Evolutionary conservation across 2,797 vertebrate genomes (phyloP), one percentile per base, ranked within the genome.

Genomic region (Etheostoma nigrum): DNA sequence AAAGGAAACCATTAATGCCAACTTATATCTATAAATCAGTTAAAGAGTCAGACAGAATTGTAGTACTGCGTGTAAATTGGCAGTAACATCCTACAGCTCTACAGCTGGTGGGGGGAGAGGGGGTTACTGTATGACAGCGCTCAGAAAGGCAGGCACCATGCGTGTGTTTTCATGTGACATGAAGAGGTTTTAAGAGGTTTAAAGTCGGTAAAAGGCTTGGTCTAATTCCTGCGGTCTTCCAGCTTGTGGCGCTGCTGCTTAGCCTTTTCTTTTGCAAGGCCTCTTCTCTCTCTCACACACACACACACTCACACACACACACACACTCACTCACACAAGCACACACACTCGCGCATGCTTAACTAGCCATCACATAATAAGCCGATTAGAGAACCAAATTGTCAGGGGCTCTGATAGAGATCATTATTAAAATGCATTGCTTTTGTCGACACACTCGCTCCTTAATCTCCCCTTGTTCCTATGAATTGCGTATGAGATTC

Each of bases 401-500:
- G 95, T 97, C 95, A 90, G 90, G 81, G 74, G 87, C 89, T 86
- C 89, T 85, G 93, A 94, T 96, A 96, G 96, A 96, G 96, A 96
- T 97, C 93, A 95, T 97, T 97, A 97, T 97, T 96, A 93, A 95
- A 97, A 96, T 95, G 94, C 95, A 96, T 95, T 95, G 94, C 96
- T 97, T 96, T 96, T 96, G 95, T 97, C 94, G 88, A 95, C 93
- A 92, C 95, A 91, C 94, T 95, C 95, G 89, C 95, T 96, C 96
- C 93, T 97, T 97, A 97, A 98, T 97, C 96, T 97, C 94, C 93
- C 93, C 95, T 96, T 97, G 96, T 97, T 98, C 96, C 96, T 96
- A 75, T 96, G 96, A 97, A 97, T 97, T 96, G 96, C 96, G 94
- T 95, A 97, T 98, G 96, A 97, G 97, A 96, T 97, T 98, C 96